Conservation (phyloP, 2,797 vertebrate genomes). For the Forpus xanthops region DNA sequence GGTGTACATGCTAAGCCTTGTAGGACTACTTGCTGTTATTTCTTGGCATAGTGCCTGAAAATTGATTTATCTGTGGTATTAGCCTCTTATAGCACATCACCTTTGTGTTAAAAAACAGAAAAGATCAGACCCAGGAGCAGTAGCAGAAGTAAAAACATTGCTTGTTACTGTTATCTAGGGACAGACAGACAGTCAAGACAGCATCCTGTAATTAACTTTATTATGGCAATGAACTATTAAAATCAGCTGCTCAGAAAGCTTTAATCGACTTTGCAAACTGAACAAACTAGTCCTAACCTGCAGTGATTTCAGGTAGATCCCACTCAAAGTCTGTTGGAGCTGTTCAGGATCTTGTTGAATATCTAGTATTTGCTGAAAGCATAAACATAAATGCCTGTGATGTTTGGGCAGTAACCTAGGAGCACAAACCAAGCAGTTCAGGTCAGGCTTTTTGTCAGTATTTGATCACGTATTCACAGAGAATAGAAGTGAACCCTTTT, state of each 20-base stretch:
- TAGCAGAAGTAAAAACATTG: neutral
- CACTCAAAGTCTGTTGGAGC: neutral
- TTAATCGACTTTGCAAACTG: neutral
- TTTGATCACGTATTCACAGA: neutral
- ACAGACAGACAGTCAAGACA: neutral
- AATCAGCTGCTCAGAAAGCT: neutral
- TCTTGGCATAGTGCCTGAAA: neutral
- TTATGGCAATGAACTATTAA: neutral
- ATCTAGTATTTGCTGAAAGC: neutral
- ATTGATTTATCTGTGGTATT: neutral
- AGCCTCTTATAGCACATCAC: neutral
- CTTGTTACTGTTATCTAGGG: neutral
- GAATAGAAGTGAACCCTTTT: neutral
- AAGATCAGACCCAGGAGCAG: neutral
- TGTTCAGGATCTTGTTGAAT: neutral
- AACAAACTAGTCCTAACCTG: neutral
- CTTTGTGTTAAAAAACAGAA: neutral
- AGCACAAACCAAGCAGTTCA: rapidly evolving
- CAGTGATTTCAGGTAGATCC: neutral
- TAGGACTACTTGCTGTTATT: neutral
- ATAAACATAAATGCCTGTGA: neutral
- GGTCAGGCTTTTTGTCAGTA: neutral
- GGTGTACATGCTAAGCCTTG: neutral
- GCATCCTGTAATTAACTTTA: neutral
- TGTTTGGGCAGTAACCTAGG: neutral